phyloP scores from a whole-genome alignment of 2,113 vertebrate species.

The Zosterops borbonicus region DNA sequence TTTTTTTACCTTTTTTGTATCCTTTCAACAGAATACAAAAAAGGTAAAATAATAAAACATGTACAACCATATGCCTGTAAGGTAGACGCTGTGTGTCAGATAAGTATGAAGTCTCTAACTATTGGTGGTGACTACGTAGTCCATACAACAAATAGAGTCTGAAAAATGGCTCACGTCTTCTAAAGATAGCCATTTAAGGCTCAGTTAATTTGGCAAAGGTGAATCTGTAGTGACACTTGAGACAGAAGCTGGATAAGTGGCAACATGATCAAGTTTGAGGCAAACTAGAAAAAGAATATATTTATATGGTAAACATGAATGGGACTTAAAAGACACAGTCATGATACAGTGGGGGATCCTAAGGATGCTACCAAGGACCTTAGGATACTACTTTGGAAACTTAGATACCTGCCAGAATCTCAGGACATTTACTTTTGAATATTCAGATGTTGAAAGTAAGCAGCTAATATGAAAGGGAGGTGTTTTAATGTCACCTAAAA shows the following conservation, averaged over 20 bases:
- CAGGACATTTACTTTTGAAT: neutral
- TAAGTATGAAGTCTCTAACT: neutral
- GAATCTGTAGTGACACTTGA: neutral
- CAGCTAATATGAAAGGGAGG: neutral
- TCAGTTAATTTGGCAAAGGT: neutral
- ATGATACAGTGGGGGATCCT: neutral
- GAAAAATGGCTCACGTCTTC: neutral
- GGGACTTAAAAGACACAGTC: neutral
- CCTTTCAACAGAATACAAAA: neutral
- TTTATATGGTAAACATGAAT: neutral
- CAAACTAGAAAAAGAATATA: neutral
- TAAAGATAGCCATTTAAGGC: neutral
- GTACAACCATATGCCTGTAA: neutral
- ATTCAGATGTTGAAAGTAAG: neutral
- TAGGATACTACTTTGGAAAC: neutral
- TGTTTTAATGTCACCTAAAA: neutral
- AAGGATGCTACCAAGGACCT: neutral
- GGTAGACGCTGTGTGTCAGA: neutral
- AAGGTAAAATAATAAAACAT: neutral
- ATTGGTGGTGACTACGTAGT: neutral
- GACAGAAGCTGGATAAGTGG: neutral
- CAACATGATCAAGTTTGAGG: neutral
- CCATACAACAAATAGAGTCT: neutral
- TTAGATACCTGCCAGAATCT: neutral
- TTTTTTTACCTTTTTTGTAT: too few relatives aligned